A percentile compares a stretch with the other conserved stretches of the same genome.
Conservation (phyloP, 1,140 invertebrate genomes). For the Bilobella aurantiaca region DNA sequence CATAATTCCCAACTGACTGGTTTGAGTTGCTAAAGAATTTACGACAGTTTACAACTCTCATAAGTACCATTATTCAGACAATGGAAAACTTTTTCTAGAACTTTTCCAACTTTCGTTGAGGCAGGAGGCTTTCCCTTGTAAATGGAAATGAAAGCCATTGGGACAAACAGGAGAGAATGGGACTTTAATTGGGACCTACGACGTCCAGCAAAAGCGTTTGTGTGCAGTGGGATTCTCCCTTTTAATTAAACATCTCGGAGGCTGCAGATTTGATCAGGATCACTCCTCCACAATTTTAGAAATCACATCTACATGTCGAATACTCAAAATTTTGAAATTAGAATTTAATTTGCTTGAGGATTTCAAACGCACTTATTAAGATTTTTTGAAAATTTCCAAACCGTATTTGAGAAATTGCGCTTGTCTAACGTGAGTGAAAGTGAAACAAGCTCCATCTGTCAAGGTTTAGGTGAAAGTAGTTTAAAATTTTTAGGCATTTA, state of each 20-base stretch:
- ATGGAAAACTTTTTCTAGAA: conserved; percentile 26
- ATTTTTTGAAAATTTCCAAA: too few relatives aligned
- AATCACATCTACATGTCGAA: too few relatives aligned
- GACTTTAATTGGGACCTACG: not conserved
- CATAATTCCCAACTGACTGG: conserved; percentile 26
- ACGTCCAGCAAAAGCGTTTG: not conserved
- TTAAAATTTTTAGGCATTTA: too few relatives aligned
- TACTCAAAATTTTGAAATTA: too few relatives aligned
- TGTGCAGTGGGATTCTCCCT: not conserved
- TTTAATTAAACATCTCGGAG: not conserved
- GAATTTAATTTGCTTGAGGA: too few relatives aligned
- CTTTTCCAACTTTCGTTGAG: conserved; percentile 18
- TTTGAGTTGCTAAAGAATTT: conserved; percentile 31
- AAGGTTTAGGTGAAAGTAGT: too few relatives aligned
- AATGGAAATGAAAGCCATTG: not conserved
- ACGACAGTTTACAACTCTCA: conserved; percentile 33
- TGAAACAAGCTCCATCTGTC: too few relatives aligned
- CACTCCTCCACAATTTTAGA: too few relatives aligned
- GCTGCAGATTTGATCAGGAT: not conserved
- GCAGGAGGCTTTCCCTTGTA: not conserved
- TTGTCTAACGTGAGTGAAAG: too few relatives aligned
- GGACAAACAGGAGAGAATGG: not conserved
- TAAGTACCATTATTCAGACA: conserved; percentile 33
- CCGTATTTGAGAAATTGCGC: too few relatives aligned
- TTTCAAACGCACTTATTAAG: too few relatives aligned